Evolutionary conservation across 1,140 invertebrate species (phyloP), one percentile per base, ranked within the genome.

Genomic region (Orchesella cincta): DNA sequence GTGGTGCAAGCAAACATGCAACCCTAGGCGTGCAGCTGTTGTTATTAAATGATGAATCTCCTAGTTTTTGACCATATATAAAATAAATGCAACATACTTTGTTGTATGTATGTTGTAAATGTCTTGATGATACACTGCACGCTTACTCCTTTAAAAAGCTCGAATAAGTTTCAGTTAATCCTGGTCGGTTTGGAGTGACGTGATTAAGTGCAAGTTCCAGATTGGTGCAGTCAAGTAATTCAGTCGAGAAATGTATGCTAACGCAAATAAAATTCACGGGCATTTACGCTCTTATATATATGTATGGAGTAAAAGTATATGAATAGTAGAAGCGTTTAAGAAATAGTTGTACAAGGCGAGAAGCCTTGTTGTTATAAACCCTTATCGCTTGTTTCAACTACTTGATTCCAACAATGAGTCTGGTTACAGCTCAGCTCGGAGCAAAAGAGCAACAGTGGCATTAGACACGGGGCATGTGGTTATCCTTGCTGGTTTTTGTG

Each of bases 381-480:
- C n/a, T n/a, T n/a, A n/a, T n/a, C n/a, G n/a, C n/a, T n/a, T n/a
- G n/a, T n/a, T n/a, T n/a, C n/a, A n/a, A n/a, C n/a, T n/a, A n/a
- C n/a, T n/a, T n/a, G n/a, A n/a, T n/a, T n/a, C n/a, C n/a, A n/a
- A n/a, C n/a, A n/a, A n/a, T n/a, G n/a, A n/a, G n/a, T n/a, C n/a
- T n/a, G n/a, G n/a, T n/a, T n/a, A n/a, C n/a, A n/a, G n/a, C n/a
- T n/a, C n/a, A n/a, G n/a, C n/a, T n/a, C n/a, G 39, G 39, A 46
- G 39, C 39, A 46, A 46, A 46, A 46, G 39, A 46, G 39, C 39
- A 46, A 46, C 39, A 46, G 39, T 46, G 20, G 39, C 39, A 46
- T 33, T 67, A 67, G 62, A 67, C 62, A 67, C 31, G 62, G 62
- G 62, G 62, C 62, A 67, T 67, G 62, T 67, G 62, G 62, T 67